Percentiles rank a stretch among this genome's conserved stretches.
phyloP scores from a whole-genome alignment of 2,888 invertebrate species.

The Lissonota sp. region DNA sequence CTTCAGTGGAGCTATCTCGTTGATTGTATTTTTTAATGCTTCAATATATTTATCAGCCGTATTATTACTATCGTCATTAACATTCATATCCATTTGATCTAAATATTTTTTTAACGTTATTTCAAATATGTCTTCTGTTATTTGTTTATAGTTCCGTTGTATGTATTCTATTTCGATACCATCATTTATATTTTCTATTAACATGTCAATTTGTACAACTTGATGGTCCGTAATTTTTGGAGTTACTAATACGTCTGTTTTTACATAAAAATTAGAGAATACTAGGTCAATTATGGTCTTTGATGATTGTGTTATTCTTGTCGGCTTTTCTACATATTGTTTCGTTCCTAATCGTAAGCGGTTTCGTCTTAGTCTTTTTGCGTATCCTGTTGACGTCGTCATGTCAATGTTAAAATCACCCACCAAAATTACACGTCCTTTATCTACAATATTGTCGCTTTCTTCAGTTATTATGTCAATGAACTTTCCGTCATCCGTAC shows the following conservation, averaged over 20 bases:
- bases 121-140: slow-evolving; percentile 20
- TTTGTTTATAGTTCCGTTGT: slow-evolving; percentile 40
- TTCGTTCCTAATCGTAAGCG: slow-evolving; percentile 26
- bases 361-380: slow-evolving; percentile 13
- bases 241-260: slow-evolving; percentile 21
- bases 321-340: slow-evolving; percentile 31
- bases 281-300: slow-evolving; percentile 44
- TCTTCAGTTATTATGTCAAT: too few relatives aligned
- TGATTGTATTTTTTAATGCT: slow-evolving; percentile 18
- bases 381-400: slow-evolving; percentile 18
- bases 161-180: neutral
- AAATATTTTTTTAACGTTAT: slow-evolving; percentile 5
- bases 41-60: neutral
- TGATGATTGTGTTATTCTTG: slow-evolving; percentile 38
- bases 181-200: neutral
- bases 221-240: slow-evolving; percentile 57
- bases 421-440: too few relatives aligned
- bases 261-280: slow-evolving; percentile 47
- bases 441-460: too few relatives aligned
- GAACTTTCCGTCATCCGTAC: too few relatives aligned
- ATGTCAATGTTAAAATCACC: slow-evolving; percentile 45
- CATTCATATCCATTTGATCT: neutral
- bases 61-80: neutral
- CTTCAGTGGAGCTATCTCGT: slow-evolving; percentile 37
- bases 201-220: slow-evolving; percentile 7